Evolutionary conservation across 2,113 vertebrate species (phyloP).

Genomic region (Heterotilapia buettikoferi): DNA sequence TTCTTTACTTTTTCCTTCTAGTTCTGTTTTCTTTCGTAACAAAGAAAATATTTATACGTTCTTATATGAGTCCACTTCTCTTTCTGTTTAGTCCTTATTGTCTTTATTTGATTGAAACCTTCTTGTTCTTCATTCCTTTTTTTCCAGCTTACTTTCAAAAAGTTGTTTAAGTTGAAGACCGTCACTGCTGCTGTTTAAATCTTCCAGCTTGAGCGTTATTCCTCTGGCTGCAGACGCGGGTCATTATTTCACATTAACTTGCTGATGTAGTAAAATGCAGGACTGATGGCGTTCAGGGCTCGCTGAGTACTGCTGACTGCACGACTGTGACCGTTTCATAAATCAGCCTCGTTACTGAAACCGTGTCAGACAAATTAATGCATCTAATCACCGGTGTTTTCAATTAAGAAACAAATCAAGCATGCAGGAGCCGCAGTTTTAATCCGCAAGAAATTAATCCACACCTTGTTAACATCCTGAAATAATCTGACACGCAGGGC

Average conservation of each 20-base stretch:
- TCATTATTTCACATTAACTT: conserved; percentile 2
- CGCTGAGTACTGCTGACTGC: not conserved
- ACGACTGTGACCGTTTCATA: conserved; percentile 25
- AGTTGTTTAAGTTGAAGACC: not conserved
- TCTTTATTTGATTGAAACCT: not conserved
- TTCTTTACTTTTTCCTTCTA: not conserved
- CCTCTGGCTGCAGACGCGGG: not conserved
- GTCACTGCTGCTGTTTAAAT: not conserved
- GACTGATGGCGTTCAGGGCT: not conserved
- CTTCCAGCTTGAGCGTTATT: not conserved
- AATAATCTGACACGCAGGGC: not conserved
- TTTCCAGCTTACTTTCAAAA: not conserved
- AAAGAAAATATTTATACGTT: not conserved
- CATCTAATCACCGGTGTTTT: conserved; percentile 27
- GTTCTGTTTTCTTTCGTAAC: not conserved
- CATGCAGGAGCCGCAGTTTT: not conserved
- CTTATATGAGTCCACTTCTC: not conserved
- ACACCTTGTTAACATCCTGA: not conserved
- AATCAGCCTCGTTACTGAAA: conserved; percentile 35
- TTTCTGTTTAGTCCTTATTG: not conserved
- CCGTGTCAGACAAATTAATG: conserved; percentile 38
- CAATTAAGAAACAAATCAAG: conserved; percentile 31
- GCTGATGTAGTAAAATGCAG: conserved; percentile 7
- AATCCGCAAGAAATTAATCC: not conserved
- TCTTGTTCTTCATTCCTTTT: not conserved